Evolutionary conservation across 2,888 invertebrate species (phyloP), one percentile per base, ranked within the genome.

Genomic region (Halictus quadricinctus): DNA sequence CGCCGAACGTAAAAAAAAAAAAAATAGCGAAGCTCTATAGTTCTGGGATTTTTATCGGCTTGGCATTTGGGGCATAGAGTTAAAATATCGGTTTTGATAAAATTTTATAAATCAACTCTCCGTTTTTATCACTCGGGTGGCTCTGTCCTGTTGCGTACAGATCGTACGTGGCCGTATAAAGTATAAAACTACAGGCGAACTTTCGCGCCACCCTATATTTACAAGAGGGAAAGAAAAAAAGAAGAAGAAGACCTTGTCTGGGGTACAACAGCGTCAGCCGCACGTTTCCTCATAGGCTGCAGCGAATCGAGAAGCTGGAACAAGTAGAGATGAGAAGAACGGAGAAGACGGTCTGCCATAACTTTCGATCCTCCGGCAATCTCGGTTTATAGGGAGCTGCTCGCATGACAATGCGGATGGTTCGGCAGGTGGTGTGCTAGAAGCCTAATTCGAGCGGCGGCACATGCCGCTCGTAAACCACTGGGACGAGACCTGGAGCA

Each of bases 381-480:
- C 87, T 87, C 89, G 88, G 91, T 92, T 92, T 92, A 92, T 91
- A 88, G 91, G 87, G 84, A 86, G 66, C 85, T 85, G 79, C 87
- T 88, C 88, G 87, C 88, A 89, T 91, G 91, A 91, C 90, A 90
- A 92, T 91, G 89, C 88, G 81, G 84, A 66, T 78, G 86, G 84
- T 87, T 85, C 80, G 90, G 85, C 87, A 88, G 83, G 87, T 86
- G 86, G 83, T 69, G 81, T 80, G 79, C 80, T 85, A 78, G 86
- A 88, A 87, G 86, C 86, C 88, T 90, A 90, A 90, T 90, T 90
- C 90, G 86, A 72, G 60, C 81, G 79, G 83, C 84, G 81, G 85
- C 91, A 89, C 88, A 87, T 90, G 88, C 85, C 86, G 89, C 90
- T 92, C 92, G 89, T 91, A 90, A 91, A 92, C 80, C 90, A 91